A percentile compares a stretch with the other conserved stretches of the same genome.
Evolutionary conservation across 1,140 invertebrate genomes (phyloP).

Genomic region (Drosophila persimilis): DNA sequence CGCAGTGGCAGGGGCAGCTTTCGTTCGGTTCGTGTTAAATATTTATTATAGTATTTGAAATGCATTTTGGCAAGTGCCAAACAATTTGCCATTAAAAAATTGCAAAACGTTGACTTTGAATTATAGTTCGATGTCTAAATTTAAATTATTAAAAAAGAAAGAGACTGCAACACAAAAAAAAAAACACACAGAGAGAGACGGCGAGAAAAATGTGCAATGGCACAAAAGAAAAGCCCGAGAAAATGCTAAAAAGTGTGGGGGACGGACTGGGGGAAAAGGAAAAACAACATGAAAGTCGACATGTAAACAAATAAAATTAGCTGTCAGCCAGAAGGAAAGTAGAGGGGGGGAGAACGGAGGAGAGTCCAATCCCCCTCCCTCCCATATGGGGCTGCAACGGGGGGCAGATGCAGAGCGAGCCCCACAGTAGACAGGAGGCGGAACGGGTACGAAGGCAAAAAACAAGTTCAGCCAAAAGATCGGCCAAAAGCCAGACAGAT

Average conservation of each 20-base stretch:
- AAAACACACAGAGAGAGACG: slow-evolving; percentile 15
- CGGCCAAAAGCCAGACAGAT: slow-evolving; percentile 80
- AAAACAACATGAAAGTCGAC: slow-evolving; percentile 78
- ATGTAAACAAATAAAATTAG: slow-evolving; percentile 82
- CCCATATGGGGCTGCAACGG: background rate
- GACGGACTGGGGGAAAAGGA: slow-evolving; percentile 43
- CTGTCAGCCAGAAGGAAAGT: slow-evolving; percentile 53
- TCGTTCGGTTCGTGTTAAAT: slow-evolving; percentile 5
- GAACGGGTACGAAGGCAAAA: slow-evolving; percentile 54
- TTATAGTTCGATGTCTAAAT: slow-evolving; percentile 77
- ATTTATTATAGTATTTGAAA: slow-evolving; percentile 42
- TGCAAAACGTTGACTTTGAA: slow-evolving; percentile 77
- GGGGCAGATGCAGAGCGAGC: slow-evolving; percentile 1
- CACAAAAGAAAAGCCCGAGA: slow-evolving; percentile 32
- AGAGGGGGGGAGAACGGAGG: background rate
- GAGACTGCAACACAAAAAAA: slow-evolving; percentile 4
- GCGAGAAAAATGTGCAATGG: slow-evolving; percentile 34
- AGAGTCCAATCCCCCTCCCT: too few species aligned
- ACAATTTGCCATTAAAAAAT: slow-evolving; percentile 74
- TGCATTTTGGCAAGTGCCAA: slow-evolving; percentile 61
- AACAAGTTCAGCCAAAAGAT: slow-evolving; percentile 74
- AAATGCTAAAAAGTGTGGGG: slow-evolving; percentile 57
- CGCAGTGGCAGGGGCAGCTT: slow-evolving; percentile 5
- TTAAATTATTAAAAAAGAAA: slow-evolving; percentile 73
- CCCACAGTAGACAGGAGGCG: slow-evolving; percentile 10